Evolutionary conservation across 2,888 invertebrate species (phyloP).

Genomic region (Endomychus coccineus): DNA sequence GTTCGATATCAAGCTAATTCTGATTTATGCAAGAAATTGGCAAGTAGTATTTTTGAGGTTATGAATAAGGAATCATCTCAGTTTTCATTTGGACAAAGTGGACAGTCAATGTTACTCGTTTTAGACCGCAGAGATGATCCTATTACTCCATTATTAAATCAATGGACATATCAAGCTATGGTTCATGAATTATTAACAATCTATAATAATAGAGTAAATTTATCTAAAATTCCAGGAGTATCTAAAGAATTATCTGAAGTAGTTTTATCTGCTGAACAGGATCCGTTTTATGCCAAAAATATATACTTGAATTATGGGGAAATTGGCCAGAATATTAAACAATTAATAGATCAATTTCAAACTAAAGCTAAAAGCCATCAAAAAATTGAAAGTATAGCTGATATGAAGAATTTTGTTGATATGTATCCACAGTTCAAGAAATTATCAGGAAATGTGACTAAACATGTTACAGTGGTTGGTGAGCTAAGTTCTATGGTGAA

Average conservation of each 20-base stretch:
- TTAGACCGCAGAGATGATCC: constrained; percentile 92
- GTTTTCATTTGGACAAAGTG: constrained; percentile 75
- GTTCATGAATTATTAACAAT: constrained; percentile 94
- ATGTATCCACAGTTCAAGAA: constrained; percentile 97
- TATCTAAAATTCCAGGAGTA: constrained; percentile 76
- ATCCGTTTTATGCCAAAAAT: constrained; percentile 94
- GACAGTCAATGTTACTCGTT: constrained; percentile 76
- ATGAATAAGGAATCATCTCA: constrained; percentile 80
- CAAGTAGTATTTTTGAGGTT: constrained; percentile 77
- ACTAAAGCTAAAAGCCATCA: constrained; percentile 89
- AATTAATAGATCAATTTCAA: constrained; percentile 96
- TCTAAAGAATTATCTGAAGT: constrained; percentile 87
- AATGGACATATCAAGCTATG: constrained; percentile 99
- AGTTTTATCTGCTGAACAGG: constrained; percentile 89
- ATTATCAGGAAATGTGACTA: constrained; percentile 92
- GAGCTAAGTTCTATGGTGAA: constrained; percentile 84
- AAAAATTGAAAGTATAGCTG: constrained; percentile 95
- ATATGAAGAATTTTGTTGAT: constrained; percentile 98
- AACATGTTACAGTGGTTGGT: constrained; percentile 95
- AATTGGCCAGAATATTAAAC: constrained; percentile 94
- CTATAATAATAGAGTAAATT: constrained; percentile 86
- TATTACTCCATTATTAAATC: constrained; percentile 88
- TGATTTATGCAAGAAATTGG: constrained; percentile 73
- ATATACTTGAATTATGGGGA: constrained; percentile 96
- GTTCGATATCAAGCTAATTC: constrained; percentile 87